phyloP scores from a whole-genome alignment of 2,113 vertebrate species.

The Rhinoderma darwinii region DNA sequence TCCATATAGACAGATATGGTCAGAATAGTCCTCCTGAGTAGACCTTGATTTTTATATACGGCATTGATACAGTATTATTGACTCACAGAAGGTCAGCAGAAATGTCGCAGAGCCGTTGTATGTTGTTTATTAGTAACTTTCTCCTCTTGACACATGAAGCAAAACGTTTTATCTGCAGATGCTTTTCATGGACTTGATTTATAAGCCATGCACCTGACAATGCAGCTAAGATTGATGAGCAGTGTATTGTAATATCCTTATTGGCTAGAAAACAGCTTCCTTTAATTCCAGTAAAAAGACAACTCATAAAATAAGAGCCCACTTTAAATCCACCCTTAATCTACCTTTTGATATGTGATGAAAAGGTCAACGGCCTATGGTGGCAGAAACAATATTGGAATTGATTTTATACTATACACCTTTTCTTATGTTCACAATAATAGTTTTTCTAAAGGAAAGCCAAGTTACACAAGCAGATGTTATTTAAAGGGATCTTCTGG shows the following conservation, averaged over 20 bases:
- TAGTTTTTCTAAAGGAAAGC: slow-evolving; percentile 16
- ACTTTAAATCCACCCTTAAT: slow-evolving; percentile 48
- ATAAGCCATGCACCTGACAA: slow-evolving; percentile 47
- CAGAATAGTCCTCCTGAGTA: neutral
- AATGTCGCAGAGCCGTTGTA: slow-evolving; percentile 9
- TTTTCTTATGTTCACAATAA: slow-evolving; percentile 31
- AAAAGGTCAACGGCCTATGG: slow-evolving; percentile 43
- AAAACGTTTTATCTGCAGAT: slow-evolving; percentile 34
- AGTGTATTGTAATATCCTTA: slow-evolving; percentile 38
- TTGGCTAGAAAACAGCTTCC: slow-evolving; percentile 38
- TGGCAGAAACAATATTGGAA: slow-evolving; percentile 50
- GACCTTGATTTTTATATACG: too few species aligned
- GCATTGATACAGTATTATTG: neutral
- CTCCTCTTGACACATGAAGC: slow-evolving; percentile 34
- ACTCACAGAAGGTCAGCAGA: neutral
- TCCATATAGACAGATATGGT: neutral
- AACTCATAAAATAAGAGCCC: slow-evolving; percentile 50
- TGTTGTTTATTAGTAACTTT: slow-evolving; percentile 23
- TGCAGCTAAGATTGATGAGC: slow-evolving; percentile 26
- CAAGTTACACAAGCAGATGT: neutral
- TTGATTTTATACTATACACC: slow-evolving; percentile 40
- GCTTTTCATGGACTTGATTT: slow-evolving; percentile 37
- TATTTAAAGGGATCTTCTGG: neutral
- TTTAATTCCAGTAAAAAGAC: slow-evolving; percentile 48
- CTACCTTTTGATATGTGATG: slow-evolving; percentile 45